These are phyloP conservation scores for Natrix natrix DNA, from an alignment of 2,797 vertebrate species.

Conservation along the genomic window DNA sequence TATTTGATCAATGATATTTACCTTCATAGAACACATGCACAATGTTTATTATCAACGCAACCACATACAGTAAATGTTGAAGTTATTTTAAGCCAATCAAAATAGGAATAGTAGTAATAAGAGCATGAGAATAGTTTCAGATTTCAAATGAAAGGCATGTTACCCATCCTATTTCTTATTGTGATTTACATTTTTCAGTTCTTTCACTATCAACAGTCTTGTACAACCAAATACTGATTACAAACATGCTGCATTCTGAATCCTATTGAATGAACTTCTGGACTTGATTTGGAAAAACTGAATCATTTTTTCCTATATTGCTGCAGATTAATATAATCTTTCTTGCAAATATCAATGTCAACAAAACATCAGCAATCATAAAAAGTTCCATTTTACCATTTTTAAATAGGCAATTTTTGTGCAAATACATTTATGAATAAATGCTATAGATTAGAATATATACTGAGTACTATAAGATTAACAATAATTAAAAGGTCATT, in stretches of 20 bases:
- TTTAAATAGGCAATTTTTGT: background rate
- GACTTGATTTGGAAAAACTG: background rate
- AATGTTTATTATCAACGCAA: constrained; percentile 2
- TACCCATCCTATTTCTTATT: background rate
- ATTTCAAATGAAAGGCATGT: background rate
- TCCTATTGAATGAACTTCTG: background rate
- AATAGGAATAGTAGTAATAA: background rate
- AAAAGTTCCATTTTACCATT: background rate
- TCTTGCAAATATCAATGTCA: background rate
- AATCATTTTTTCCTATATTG: background rate
- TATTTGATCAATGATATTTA: constrained; percentile 3
- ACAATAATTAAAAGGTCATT: background rate
- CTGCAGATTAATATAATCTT: background rate
- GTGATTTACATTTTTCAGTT: background rate
- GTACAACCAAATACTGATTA: background rate
- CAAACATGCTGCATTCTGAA: background rate
- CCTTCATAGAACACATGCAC: background rate
- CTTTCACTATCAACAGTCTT: background rate
- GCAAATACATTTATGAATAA: background rate
- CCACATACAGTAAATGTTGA: background rate
- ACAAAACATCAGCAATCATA: background rate
- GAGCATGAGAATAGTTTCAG: background rate
- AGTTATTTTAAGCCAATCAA: background rate
- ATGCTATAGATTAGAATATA: background rate
- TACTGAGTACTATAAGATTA: background rate